Evolutionary conservation across 2,888 invertebrate species (phyloP).

Genomic region (Stenoptilia bipunctidactyla): DNA sequence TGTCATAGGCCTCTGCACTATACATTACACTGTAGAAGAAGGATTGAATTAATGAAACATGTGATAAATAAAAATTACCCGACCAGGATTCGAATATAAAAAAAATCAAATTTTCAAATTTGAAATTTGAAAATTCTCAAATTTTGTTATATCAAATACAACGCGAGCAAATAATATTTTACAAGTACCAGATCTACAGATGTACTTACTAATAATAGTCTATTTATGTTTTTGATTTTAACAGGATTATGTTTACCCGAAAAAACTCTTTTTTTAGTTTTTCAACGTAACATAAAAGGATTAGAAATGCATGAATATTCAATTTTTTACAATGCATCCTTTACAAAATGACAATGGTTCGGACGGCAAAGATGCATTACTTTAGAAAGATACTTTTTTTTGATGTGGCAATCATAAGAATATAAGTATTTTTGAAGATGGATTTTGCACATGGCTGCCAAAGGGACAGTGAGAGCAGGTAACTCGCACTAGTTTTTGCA

Average conservation of each 20-base stretch:
- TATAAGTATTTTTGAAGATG: slow-evolving; percentile 47
- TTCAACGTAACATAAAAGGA: slow-evolving; percentile 36
- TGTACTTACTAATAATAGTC: too few relatives aligned
- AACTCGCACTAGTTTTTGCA: slow-evolving; percentile 62
- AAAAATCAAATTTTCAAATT: too few relatives aligned
- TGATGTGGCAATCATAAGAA: slow-evolving; percentile 38
- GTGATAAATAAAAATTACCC: too few relatives aligned
- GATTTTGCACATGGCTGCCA: slow-evolving; percentile 59
- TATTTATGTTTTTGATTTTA: not conserved
- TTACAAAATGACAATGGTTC: slow-evolving; percentile 38
- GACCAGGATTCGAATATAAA: too few relatives aligned
- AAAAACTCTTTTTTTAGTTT: not conserved
- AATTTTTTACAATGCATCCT: slow-evolving; percentile 14
- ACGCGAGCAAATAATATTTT: too few relatives aligned
- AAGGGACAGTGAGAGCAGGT: slow-evolving; percentile 61
- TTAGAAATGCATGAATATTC: slow-evolving; percentile 34
- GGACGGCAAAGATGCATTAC: slow-evolving; percentile 28
- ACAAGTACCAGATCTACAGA: too few relatives aligned
- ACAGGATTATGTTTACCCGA: not conserved
- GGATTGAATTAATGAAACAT: too few relatives aligned
- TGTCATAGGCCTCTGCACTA: too few relatives aligned
- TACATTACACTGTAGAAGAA: too few relatives aligned
- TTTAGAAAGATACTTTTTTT: slow-evolving; percentile 48
- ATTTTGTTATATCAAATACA: too few relatives aligned
- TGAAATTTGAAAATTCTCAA: too few relatives aligned